These are phyloP conservation scores for Sminthurinus signatus DNA, from an alignment of 1,140 invertebrate genomes.

Conservation along the genomic window DNA sequence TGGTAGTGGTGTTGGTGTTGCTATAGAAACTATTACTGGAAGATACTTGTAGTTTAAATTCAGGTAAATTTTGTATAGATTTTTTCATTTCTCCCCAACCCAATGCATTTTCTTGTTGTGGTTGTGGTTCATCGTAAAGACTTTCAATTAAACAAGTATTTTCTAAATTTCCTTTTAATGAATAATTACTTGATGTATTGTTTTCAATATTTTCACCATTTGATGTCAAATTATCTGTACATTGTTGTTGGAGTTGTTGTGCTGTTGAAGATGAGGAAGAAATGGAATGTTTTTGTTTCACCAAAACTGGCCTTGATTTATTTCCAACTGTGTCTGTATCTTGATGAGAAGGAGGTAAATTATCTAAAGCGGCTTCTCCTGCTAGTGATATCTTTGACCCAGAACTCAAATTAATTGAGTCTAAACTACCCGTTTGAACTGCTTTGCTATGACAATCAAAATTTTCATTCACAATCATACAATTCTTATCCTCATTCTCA, in stretches of 20 bases:
- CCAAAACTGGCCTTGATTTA: slow-evolving; percentile 53
- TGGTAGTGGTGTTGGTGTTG: background rate
- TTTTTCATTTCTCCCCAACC: slow-evolving; percentile 30
- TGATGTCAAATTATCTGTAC: too few relatives aligned
- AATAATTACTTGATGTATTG: too few relatives aligned
- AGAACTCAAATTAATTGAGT: slow-evolving; percentile 26
- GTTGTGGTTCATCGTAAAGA: too few relatives aligned
- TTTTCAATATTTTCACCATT: too few relatives aligned
- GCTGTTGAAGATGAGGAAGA: slow-evolving; percentile 55
- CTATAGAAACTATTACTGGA: too few relatives aligned
- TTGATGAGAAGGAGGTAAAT: background rate
- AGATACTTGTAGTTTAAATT: slow-evolving; percentile 49
- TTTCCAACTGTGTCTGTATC: background rate
- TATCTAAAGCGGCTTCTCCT: too few relatives aligned
- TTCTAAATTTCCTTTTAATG: too few relatives aligned
- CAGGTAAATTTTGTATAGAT: slow-evolving; percentile 25
- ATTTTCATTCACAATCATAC: slow-evolving; percentile 23
- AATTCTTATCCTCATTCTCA: slow-evolving; percentile 9
- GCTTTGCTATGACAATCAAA: slow-evolving; percentile 31
- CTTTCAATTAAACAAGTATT: too few relatives aligned
- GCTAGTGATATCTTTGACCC: slow-evolving; percentile 1
- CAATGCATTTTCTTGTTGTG: too few relatives aligned
- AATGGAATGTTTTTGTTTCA: slow-evolving; percentile 72
- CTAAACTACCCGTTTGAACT: slow-evolving; percentile 28
- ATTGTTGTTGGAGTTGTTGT: too few relatives aligned